Base-by-base conservation (phyloP, 1,140 invertebrate species). In the Nasonia longicornis region DNA sequence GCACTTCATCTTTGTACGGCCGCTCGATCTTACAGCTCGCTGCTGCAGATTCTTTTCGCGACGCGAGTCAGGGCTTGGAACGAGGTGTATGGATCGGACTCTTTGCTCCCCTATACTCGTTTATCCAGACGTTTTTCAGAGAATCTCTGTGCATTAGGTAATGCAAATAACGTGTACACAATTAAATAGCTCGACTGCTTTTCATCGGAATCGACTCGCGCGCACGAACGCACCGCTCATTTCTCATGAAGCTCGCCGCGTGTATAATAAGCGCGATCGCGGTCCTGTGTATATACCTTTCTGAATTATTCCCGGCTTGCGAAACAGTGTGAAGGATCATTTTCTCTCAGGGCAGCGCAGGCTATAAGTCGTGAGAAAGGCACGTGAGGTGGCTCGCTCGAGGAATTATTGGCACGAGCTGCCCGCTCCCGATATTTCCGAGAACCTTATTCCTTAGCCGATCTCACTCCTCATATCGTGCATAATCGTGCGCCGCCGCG, bases 381-480 rank as follows among this genome's bases (percentile, higher is more conserved):
- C 10, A 11, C 38, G 31, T 31, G 58, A 16, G 8, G 20, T 58
- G 16, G 52, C 52, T 58, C 52, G 16, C 52, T 58, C 31, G 66
- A 29, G 73, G n/a, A 71, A 79, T 79, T 79, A 79, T 71, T 31
- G 66, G 67, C 77, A 78, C 77, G 77, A 78, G 77, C 45, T 58
- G 22, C 31, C 14, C 52, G 73, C 31, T 58, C 77, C 42, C 14
- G 48, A 79, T 58, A 58, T 79, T 79, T 79, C 77, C 31, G n/a
- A 52, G 69, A 79, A 79, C 42, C 69, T 35, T 31, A 48, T 69
- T 70, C 29, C 42, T 10, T 20, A 29, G 20, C 42, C 29, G 74
- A 63, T 26, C 74, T 20, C 35, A 38, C 35, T 16, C 52, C 4
- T 26, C 70, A 42, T 42, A 71, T 71, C 52, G 20, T 58, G 52